A percentile compares a stretch with the other conserved stretches of the same genome.
phyloP scores from a whole-genome alignment of 2,797 vertebrate species.

The Stomatorhinus walkeri region DNA sequence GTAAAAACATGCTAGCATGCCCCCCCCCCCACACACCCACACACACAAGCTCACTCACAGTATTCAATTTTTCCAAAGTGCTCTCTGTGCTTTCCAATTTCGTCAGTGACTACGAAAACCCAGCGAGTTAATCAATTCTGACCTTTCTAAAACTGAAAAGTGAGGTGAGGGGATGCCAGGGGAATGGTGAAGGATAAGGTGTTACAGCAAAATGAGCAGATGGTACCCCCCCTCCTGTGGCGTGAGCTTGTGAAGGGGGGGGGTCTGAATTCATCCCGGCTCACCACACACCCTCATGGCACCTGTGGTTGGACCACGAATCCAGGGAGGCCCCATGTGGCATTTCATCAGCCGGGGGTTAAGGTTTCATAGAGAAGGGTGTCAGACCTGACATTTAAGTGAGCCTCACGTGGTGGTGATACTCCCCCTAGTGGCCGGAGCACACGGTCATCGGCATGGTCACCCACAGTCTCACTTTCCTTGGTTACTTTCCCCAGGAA shows the following conservation, averaged over 20 bases:
- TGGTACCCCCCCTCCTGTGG: constrained; percentile 19
- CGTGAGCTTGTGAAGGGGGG: background rate
- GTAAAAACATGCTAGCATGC: background rate
- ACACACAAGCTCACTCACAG: background rate
- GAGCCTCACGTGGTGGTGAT: background rate
- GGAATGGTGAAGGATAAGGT: constrained; percentile 35
- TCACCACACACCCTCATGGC: background rate
- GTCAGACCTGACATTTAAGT: background rate
- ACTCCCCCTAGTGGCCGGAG: background rate
- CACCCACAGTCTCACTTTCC: background rate
- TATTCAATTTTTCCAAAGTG: constrained; percentile 42
- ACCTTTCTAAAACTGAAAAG: constrained; percentile 3
- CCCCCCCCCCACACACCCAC: background rate
- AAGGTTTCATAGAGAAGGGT: background rate
- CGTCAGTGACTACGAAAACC: background rate
- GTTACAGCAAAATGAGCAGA: constrained; percentile 28
- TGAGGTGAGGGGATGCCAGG: background rate
- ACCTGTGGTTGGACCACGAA: background rate
- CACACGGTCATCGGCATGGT: background rate
- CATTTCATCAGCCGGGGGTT: background rate
- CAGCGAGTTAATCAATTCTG: constrained; percentile 22
- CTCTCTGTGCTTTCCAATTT: constrained; percentile 43
- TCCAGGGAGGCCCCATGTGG: background rate
- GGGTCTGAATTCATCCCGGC: background rate
- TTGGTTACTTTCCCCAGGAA: background rate